phyloP scores from a whole-genome alignment of 1,140 invertebrate species.

The Cylas formicarius region DNA sequence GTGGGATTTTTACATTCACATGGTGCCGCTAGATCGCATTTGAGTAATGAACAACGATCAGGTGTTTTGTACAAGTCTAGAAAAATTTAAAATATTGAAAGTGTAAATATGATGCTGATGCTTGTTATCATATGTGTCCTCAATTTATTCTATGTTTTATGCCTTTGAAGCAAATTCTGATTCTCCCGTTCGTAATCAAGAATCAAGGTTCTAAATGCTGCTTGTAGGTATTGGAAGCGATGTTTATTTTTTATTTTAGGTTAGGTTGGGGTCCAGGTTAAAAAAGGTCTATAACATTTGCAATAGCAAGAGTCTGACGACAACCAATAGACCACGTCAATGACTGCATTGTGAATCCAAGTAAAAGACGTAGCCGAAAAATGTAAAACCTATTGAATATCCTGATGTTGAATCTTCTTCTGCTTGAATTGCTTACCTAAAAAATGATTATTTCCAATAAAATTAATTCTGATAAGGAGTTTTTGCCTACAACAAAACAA shows the following conservation, averaged over 20 bases:
- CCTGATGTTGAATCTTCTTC: no score
- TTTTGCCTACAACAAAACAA: not conserved
- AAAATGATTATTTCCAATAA: constrained; percentile 2
- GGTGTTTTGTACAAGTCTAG: no score
- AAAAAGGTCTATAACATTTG: constrained; percentile 3
- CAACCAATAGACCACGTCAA: not conserved
- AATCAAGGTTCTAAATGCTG: constrained; percentile 14
- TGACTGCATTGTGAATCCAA: no score
- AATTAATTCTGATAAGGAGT: not conserved
- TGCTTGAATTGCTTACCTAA: not conserved
- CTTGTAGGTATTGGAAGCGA: constrained; percentile 11
- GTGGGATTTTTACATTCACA: no score
- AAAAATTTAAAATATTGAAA: no score
- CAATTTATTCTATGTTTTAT: no score
- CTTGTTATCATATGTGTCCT: no score
- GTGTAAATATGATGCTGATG: no score
- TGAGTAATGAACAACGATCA: no score
- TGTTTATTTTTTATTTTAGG: not conserved
- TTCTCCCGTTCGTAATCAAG: constrained; percentile 13
- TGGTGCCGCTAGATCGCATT: no score
- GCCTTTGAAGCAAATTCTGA: no score
- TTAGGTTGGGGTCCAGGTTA: constrained; percentile 6
- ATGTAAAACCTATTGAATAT: constrained; percentile 7
- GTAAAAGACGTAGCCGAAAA: no score
- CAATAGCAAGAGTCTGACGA: constrained; percentile 7